phyloP scores from a whole-genome alignment of 2,888 invertebrate genomes.

The Acanthopleura granulata region DNA sequence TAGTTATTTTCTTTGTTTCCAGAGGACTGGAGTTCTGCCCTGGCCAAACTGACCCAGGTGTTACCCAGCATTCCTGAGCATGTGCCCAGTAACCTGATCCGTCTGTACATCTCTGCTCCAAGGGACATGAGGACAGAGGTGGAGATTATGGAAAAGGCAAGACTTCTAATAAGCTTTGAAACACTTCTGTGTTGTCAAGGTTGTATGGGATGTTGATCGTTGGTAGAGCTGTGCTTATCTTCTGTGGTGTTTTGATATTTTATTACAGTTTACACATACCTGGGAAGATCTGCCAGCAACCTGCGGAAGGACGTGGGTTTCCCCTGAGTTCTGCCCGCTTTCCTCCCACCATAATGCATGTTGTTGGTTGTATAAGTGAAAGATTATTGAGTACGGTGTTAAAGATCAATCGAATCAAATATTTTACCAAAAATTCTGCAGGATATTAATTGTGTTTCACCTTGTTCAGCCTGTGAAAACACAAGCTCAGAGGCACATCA shows the following conservation, averaged over 20 bases:
- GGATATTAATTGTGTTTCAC: no score
- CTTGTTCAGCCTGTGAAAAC: no score
- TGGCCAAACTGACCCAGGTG: slow-evolving; percentile 56
- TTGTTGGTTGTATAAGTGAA: background rate
- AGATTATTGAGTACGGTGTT: background rate
- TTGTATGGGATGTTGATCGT: no score
- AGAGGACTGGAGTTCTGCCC: slow-evolving; percentile 66
- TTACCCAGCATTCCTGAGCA: slow-evolving; percentile 55
- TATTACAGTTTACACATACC: background rate
- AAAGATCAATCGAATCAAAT: background rate
- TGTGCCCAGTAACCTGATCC: slow-evolving; percentile 49
- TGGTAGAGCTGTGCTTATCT: no score
- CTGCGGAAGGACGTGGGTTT: background rate
- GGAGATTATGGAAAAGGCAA: slow-evolving; percentile 53
- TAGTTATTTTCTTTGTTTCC: slow-evolving; percentile 26
- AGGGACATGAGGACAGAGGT: slow-evolving; percentile 50
- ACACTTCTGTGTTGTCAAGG: no score
- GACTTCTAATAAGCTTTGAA: no score
- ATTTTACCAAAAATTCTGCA: no score
- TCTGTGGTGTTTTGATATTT: no score
- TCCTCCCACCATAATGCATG: background rate
- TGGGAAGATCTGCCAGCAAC: background rate
- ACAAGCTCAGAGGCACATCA: no score
- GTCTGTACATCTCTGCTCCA: slow-evolving; percentile 58
- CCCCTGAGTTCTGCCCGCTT: background rate